phyloP scores from a whole-genome alignment of 2,888 invertebrate genomes.

The Erebia palarica region DNA sequence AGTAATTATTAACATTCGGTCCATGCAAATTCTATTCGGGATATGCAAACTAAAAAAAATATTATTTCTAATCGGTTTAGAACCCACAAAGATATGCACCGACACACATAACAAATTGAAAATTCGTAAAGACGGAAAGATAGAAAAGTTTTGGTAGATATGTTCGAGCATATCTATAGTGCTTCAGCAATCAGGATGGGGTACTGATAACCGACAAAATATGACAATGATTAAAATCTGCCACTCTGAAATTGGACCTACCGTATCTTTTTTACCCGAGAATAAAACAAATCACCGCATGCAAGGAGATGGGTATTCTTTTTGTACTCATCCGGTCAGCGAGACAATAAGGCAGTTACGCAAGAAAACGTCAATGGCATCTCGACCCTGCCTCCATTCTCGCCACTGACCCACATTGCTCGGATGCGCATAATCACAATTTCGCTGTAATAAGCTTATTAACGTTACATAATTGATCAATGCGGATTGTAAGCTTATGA shows the following conservation, averaged over 20 bases:
- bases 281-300: constrained; percentile 6
- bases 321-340: constrained; percentile 46
- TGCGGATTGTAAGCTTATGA: constrained; percentile 4
- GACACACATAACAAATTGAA: too few species aligned
- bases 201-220: background rate
- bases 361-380: constrained; percentile 74
- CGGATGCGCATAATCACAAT: constrained; percentile 69
- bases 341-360: constrained; percentile 71
- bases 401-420: constrained; percentile 77
- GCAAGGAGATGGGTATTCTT: constrained; percentile 25
- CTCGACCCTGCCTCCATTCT: constrained; percentile 78
- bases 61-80: too few species aligned
- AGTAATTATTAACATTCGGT: too few species aligned
- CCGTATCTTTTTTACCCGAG: background rate
- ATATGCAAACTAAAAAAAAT: too few species aligned
- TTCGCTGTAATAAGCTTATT: constrained; percentile 57
- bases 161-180: too few species aligned
- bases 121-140: too few species aligned
- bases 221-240: background rate
- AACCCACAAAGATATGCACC: too few species aligned
- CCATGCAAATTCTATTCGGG: too few species aligned
- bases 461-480: constrained; percentile 46
- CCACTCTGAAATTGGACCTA: background rate
- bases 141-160: too few species aligned
- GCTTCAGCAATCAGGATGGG: too few species aligned